Evolutionary conservation across 2,113 vertebrate genomes (phyloP), one percentile per base, ranked within the genome.

Genomic region (Varanus komodoensis): DNA sequence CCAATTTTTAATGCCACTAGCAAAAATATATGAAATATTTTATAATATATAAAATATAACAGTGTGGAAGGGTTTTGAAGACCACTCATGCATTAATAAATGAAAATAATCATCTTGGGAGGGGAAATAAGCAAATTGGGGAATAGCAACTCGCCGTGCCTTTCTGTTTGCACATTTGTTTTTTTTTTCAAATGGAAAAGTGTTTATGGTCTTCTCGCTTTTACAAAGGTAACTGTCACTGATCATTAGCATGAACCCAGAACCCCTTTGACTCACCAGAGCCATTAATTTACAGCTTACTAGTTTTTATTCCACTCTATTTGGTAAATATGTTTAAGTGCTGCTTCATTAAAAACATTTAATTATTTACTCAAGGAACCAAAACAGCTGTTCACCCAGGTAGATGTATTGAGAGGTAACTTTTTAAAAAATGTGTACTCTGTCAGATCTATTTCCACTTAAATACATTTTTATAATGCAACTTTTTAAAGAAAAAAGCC

Each of bases 331-430:
- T 90, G 87, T 95, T 84, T 96, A 94, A 95, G 38, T 86, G 2
- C 82, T 90, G 3, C 83, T 95, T 91, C 89, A 90, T 94, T 86
- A 93, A 96, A 89, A 96, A 94, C 86, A 94, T 95, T 96, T 96
- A 96, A 93, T 96, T 96, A 96, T 97, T 97, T 96, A 96, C 94
- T 89, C 95, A 92, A 87, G 84, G 95, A 94, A 89, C 88, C 88
- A 91, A 93, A 96, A 95, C 91, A 97, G 87, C 93, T 97, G 93
- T 92, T 96, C 91, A 96, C 25, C 77, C 91, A 94, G 89, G 94
- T 96, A 96, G 96, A 96, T 91, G 89, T 23, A 96, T 93, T 94
- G 93, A 86, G n/a, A 95, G 19, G 52, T 52, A 94, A 79, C 89
- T 93, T 93, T 95, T 93, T 34, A 91, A 94, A 91, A 94, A 88